A percentile compares a stretch with the other conserved stretches of the same genome.
phyloP scores from a whole-genome alignment of 2,113 vertebrate species.

The Hyla sarda region DNA sequence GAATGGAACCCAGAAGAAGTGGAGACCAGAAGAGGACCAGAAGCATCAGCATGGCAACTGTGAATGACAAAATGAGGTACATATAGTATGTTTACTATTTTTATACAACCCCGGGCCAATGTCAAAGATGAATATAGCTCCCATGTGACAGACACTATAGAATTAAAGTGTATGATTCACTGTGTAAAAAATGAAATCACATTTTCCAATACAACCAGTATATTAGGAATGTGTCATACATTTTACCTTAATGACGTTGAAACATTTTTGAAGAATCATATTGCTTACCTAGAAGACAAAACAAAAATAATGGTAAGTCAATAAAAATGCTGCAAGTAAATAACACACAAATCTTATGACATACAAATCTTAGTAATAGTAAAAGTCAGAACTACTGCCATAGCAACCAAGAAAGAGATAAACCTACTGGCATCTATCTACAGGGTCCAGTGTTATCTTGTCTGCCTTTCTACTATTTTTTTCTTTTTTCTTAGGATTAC shows the following conservation, averaged over 20 bases:
- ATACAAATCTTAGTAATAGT: neutral
- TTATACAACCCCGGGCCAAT: too few species aligned
- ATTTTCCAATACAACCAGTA: too few species aligned
- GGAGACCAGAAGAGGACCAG: too few species aligned
- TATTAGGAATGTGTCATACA: constrained; percentile 53
- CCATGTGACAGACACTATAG: neutral
- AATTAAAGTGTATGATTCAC: neutral
- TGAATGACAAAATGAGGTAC: too few species aligned
- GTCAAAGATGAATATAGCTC: neutral
- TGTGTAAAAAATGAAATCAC: neutral
- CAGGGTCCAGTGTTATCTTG: too few species aligned
- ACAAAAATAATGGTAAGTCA: constrained; percentile 54
- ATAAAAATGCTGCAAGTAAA: neutral
- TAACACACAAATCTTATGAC: neutral
- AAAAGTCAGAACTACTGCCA: neutral
- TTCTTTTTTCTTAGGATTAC: too few species aligned
- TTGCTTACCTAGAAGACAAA: constrained; percentile 77
- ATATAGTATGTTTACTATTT: too few species aligned
- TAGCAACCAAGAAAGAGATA: too few species aligned
- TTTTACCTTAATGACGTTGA: constrained; percentile 74
- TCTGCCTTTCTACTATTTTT: too few species aligned
- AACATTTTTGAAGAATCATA: constrained; percentile 66
- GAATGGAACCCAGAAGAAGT: too few species aligned
- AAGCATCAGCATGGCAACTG: too few species aligned
- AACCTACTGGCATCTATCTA: neutral